Percentiles rank a stretch among this genome's conserved stretches.
Evolutionary conservation across 2,113 vertebrate species (phyloP).

Genomic region (Siniperca chuatsi): DNA sequence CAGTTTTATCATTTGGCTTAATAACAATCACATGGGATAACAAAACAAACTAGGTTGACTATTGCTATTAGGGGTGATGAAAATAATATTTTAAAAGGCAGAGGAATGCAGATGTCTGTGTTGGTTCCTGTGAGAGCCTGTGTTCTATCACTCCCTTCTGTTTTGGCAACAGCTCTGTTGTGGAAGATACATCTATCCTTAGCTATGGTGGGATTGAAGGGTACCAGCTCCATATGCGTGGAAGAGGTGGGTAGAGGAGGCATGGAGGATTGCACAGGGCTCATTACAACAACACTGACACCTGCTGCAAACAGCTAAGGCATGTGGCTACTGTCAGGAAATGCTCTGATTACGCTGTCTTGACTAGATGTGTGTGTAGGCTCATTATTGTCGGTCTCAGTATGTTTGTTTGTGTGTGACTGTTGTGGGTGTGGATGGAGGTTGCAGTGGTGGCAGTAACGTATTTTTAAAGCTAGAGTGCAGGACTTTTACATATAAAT

Average conservation of each 20-base stretch:
- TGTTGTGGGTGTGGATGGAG: background rate
- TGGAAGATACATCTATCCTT: constrained; percentile 23
- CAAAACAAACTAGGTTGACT: constrained; percentile 12
- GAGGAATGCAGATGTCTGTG: constrained; percentile 12
- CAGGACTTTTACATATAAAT: no score
- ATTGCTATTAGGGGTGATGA: background rate
- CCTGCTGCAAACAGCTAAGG: constrained; percentile 37
- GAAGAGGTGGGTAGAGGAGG: constrained; percentile 10
- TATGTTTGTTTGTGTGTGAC: background rate
- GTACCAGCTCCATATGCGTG: constrained; percentile 22
- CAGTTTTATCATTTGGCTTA: background rate
- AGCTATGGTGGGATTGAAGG: constrained; percentile 26
- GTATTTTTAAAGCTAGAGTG: background rate
- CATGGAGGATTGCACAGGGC: constrained; percentile 11
- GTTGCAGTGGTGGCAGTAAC: background rate
- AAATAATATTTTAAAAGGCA: constrained; percentile 18
- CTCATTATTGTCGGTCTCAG: background rate
- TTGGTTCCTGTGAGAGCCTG: constrained; percentile 8
- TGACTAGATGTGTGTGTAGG: background rate
- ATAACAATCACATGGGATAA: background rate
- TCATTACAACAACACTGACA: constrained; percentile 37
- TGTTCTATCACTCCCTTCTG: constrained; percentile 12
- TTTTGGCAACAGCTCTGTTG: constrained; percentile 28
- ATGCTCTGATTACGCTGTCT: constrained; percentile 17
- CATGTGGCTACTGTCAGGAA: constrained; percentile 16